Evolutionary conservation across 1,140 invertebrate species (phyloP).

Genomic region (Palaemon carinicauda): DNA sequence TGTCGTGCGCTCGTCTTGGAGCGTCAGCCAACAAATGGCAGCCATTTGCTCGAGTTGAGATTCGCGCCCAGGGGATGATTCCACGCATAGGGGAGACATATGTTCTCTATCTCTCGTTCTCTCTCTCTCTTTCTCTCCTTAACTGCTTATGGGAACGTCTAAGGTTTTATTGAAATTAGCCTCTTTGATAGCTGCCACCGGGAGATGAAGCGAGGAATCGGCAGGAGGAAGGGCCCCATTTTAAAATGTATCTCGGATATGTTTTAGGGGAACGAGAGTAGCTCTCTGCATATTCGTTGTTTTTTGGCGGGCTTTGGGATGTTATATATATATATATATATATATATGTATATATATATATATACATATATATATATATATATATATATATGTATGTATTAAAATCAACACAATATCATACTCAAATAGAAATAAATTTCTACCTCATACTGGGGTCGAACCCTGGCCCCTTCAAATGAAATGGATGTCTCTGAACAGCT

Average conservation of each 20-base stretch:
- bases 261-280: too few relatives aligned
- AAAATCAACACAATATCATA: too few relatives aligned
- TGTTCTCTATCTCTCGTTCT: neutral
- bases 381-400: neutral
- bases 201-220: neutral
- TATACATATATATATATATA: neutral
- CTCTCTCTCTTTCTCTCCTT: neutral
- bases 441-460: too few relatives aligned
- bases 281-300: too few relatives aligned
- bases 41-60: constrained; percentile 49
- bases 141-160: constrained; percentile 28
- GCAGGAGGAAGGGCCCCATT: neutral
- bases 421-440: too few relatives aligned
- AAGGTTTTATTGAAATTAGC: constrained; percentile 46
- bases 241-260: too few relatives aligned
- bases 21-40: constrained; percentile 37
- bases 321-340: neutral
- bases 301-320: too few relatives aligned
- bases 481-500: too few relatives aligned
- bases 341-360: too few relatives aligned
- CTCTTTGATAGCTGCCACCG: neutral
- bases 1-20: constrained; percentile 39
- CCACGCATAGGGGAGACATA: too few relatives aligned
- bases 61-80: neutral
- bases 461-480: too few relatives aligned